A percentile compares a stretch with the other conserved stretches of the same genome.
phyloP scores from a whole-genome alignment of 1,140 invertebrate species.

The Triops longicaudatus region DNA sequence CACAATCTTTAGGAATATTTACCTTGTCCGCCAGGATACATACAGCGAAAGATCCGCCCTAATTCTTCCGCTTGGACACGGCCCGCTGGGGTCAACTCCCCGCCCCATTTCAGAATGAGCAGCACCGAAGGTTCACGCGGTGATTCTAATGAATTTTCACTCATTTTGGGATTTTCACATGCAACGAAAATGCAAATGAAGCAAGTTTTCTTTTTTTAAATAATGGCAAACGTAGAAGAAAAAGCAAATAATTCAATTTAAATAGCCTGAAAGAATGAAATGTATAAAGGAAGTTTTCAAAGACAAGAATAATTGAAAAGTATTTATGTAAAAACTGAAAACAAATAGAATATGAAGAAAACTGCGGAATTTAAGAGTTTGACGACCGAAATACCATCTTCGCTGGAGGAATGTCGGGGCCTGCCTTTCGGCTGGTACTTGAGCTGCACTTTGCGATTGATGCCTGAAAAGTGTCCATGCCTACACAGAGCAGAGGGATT shows the following conservation, averaged over 20 bases:
- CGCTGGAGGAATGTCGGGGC: constrained; percentile 83
- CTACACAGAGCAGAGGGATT: no score
- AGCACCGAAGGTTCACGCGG: constrained; percentile 81
- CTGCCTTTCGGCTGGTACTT: constrained; percentile 96
- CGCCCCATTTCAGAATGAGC: constrained; percentile 98
- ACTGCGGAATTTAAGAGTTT: background rate
- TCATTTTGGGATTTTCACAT: no score
- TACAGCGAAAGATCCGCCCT: constrained; percentile 94
- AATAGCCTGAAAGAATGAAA: no score
- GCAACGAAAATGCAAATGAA: constrained; percentile 34
- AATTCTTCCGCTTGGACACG: constrained; percentile 94
- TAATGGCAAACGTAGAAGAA: background rate
- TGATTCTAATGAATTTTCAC: no score
- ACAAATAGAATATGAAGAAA: background rate
- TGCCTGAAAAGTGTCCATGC: constrained; percentile 99
- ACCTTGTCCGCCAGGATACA: constrained; percentile 73
- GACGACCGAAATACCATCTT: constrained; percentile 66
- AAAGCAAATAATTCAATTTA: background rate
- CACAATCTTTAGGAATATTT: background rate
- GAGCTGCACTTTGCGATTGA: constrained; percentile 99
- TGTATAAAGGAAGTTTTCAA: no score
- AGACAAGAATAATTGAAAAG: no score
- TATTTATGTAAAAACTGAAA: background rate
- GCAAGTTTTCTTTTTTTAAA: no score
- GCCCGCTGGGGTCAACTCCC: constrained; percentile 96